Evolutionary conservation across 2,113 vertebrate species (phyloP).

Genomic region (Phodopus roborovskii): DNA sequence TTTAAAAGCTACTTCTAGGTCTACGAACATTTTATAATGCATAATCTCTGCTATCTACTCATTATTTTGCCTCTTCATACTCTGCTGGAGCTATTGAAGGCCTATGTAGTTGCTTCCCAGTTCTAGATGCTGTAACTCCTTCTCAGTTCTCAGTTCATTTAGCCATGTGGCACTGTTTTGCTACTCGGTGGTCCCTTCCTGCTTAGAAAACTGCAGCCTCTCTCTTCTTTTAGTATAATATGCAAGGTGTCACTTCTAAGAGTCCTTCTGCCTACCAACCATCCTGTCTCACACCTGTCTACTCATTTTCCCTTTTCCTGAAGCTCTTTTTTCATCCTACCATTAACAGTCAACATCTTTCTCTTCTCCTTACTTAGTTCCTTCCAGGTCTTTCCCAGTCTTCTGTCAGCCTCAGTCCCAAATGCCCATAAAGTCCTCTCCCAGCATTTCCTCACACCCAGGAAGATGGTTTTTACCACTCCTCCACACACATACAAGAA

Average conservation of each 20-base stretch:
- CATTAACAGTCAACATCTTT: neutral
- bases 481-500: neutral
- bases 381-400: neutral
- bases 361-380: neutral
- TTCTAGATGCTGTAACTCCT: neutral
- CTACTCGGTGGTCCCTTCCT: neutral
- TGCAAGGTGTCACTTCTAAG: neutral
- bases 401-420: neutral
- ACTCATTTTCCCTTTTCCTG: neutral
- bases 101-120: neutral
- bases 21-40: neutral
- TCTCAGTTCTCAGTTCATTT: neutral
- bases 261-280: conserved; percentile 8
- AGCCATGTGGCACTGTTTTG: conserved; percentile 11
- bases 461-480: neutral
- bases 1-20: neutral
- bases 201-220: neutral
- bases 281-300: neutral
- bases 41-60: neutral
- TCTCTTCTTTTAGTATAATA: neutral
- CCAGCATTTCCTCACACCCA: neutral
- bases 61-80: conserved; percentile 17
- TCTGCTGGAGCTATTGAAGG: neutral
- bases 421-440: neutral
- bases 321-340: neutral